phyloP scores from a whole-genome alignment of 2,113 vertebrate genomes.

The Muntiacus muntjak region DNA sequence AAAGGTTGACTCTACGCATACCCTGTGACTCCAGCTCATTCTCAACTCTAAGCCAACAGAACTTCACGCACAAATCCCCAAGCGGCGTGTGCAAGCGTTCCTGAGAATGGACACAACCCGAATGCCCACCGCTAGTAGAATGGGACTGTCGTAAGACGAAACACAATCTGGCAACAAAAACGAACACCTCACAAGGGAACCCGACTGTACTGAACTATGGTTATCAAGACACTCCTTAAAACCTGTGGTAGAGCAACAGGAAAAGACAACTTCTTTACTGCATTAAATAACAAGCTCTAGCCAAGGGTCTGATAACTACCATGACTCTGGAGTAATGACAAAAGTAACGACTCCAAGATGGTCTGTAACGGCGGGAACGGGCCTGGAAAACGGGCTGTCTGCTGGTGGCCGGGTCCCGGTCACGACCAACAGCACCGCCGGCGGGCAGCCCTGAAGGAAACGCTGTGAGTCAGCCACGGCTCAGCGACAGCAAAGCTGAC shows the following conservation, averaged over 20 bases:
- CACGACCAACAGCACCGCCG: fast-evolving
- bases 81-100: not conserved
- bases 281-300: not conserved
- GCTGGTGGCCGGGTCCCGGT: fast-evolving
- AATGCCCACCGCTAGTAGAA: not conserved
- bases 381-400: not conserved
- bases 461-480: not conserved
- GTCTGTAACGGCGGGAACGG: fast-evolving
- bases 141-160: not conserved
- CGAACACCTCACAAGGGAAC: not conserved
- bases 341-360: not conserved
- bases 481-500: not conserved
- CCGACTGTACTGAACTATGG: not conserved
- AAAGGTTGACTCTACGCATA: fast-evolving
- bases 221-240: not conserved
- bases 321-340: not conserved
- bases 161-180: not conserved
- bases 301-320: not conserved
- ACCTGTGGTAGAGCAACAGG: not conserved
- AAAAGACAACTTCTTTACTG: not conserved
- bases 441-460: not conserved
- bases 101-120: not conserved
- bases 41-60: not conserved
- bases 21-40: not conserved
- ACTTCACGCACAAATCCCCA: not conserved